Percentiles rank a stretch among this genome's conserved stretches.
phyloP scores from a whole-genome alignment of 2,797 vertebrate species.

The Anisognathus igniventris region DNA sequence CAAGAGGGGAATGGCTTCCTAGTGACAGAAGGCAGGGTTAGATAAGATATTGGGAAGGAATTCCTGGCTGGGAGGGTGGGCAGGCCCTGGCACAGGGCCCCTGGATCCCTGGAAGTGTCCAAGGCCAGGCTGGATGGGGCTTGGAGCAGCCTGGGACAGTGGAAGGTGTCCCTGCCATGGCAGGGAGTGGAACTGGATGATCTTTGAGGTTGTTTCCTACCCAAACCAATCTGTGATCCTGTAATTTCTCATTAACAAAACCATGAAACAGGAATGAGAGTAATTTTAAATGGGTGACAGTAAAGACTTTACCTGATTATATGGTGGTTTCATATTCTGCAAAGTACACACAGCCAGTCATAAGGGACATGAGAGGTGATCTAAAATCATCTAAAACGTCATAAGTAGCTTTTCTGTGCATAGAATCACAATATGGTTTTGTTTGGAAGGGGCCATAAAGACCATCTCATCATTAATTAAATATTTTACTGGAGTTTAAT shows the following conservation, averaged over 20 bases:
- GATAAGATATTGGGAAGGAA: not conserved
- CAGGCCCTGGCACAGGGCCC: fast-evolving
- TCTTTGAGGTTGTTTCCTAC: not conserved
- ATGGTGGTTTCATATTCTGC: not conserved
- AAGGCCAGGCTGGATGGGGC: fast-evolving
- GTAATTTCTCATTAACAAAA: not conserved
- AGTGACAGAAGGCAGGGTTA: not conserved
- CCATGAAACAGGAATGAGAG: not conserved
- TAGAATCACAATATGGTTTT: not conserved
- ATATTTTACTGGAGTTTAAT: not conserved
- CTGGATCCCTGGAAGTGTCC: not conserved
- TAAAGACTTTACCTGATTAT: not conserved
- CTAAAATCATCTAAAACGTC: not conserved
- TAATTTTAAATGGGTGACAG: not conserved
- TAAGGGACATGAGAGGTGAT: not conserved
- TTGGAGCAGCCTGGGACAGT: fast-evolving
- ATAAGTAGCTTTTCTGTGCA: not conserved
- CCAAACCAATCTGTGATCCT: not conserved
- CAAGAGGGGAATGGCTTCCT: not conserved
- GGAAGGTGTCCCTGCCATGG: not conserved
- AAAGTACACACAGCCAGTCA: not conserved
- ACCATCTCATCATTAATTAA: not conserved
- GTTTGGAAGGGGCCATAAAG: not conserved
- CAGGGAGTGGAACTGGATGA: not conserved
- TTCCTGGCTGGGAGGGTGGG: fast-evolving